Evolutionary conservation across 2,113 vertebrate species (phyloP), one percentile per base, ranked within the genome.

Genomic region (Anarhynchus alexandrinus): DNA sequence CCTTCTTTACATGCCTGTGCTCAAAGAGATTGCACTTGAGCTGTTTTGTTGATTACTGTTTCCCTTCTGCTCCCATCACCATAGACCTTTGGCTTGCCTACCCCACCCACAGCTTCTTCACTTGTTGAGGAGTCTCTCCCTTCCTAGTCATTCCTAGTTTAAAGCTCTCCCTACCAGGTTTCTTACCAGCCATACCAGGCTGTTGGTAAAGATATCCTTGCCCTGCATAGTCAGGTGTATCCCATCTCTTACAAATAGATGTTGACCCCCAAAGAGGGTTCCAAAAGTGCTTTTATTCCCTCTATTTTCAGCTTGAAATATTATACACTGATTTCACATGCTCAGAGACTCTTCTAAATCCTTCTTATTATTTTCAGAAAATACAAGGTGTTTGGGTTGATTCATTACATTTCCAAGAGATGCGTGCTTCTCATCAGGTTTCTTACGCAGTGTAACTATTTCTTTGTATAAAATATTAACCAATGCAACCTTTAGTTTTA

Each of bases 381-480:
- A 34, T 25, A 86, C 26, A 38, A 54, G 6, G 4, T 45, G 3
- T 72, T 87, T 74, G 1, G 1, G 34, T 66, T 76, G 45, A 59
- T 84, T 94, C 49, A 84, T 94, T 90, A 90, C 79, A 95, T 86
- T 88, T 93, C 40, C 45, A 84, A 90, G 47, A 86, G 15, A 11
- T 54, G 12, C 61, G n/a, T 62, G n/a, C 11, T 91, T 83, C 51
- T 88, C 6, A 11, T 71, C 52, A 26, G 19, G 38, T 92, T 91
- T 71, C 40, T 81, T 59, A 62, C 27, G 32, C 54, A 55, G 40
- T 59, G 52, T 32, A 90, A 80, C 32, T 81, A 82, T 61, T 94
- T 90, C 30, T 76, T 32, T 70, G 5, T 47, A 74, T 87, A 84
- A 96, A 95, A 95, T 93, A 96, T 91, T 94, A 93, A 95, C 27